Conservation (phyloP, 1,140 invertebrate genomes). For the Rhagoletis pomonella region DNA sequence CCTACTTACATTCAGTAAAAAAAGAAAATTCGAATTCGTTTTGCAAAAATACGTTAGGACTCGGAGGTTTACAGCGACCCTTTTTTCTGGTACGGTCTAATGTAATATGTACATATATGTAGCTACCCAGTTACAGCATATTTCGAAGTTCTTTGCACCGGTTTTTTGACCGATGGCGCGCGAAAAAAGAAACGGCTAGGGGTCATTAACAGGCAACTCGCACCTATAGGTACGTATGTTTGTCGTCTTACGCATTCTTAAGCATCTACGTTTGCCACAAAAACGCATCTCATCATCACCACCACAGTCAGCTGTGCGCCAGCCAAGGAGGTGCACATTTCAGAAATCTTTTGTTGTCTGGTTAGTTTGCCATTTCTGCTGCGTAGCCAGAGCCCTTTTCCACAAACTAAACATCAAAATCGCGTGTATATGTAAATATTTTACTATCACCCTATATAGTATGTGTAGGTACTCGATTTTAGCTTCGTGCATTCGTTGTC, state of each 20-base stretch:
- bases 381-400: neutral
- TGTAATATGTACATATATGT: neutral
- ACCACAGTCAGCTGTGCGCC: neutral
- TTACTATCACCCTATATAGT: neutral
- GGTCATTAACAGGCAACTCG: neutral
- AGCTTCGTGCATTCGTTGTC: neutral
- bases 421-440: neutral
- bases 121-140: no score
- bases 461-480: neutral
- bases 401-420: neutral
- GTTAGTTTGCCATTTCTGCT: neutral
- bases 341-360: slow-evolving; percentile 43
- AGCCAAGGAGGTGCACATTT: neutral
- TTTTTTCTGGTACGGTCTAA: no score
- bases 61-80: no score
- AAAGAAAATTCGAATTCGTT: no score
- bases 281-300: neutral
- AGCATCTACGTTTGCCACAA: neutral
- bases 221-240: neutral
- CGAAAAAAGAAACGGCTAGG: neutral
- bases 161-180: slow-evolving; percentile 11
- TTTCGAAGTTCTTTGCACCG: neutral
- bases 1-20: no score
- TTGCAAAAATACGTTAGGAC: no score
- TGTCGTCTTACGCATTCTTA: neutral